Evolutionary conservation across 1,140 invertebrate species (phyloP).

Genomic region (Sitobion miscanthi): DNA sequence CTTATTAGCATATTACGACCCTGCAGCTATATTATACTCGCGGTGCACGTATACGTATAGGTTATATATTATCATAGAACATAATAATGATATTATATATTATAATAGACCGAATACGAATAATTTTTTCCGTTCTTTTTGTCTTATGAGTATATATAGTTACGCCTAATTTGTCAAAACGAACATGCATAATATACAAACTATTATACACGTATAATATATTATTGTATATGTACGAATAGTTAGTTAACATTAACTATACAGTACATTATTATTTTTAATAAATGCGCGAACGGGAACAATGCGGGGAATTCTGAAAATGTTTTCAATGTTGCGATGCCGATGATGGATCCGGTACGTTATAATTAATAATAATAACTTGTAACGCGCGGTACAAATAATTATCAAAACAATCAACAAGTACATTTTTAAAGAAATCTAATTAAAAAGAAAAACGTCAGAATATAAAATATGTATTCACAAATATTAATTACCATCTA

Average conservation of each 20-base stretch:
- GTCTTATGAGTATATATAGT: neutral
- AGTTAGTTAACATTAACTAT: neutral
- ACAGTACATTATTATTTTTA: neutral
- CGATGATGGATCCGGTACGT: slow-evolving; percentile 14
- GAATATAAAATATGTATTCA: neutral
- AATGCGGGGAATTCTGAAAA: neutral
- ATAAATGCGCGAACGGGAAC: neutral
- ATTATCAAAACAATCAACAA: slow-evolving; percentile 13
- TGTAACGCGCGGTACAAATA: neutral
- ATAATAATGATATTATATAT: neutral
- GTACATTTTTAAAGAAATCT: slow-evolving; percentile 9
- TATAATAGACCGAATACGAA: neutral
- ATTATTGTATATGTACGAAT: neutral
- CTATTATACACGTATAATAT: neutral
- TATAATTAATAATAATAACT: slow-evolving; percentile 32
- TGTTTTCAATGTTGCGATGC: neutral
- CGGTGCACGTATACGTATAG: neutral
- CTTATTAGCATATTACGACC: slow-evolving; percentile 38
- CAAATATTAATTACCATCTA: neutral
- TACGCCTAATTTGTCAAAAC: neutral
- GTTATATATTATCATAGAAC: neutral
- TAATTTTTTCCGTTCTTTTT: neutral
- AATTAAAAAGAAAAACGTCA: neutral
- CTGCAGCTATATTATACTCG: neutral
- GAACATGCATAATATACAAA: neutral